Conservation (phyloP, 2,797 vertebrate genomes). For the Cryptoprocta ferox region DNA sequence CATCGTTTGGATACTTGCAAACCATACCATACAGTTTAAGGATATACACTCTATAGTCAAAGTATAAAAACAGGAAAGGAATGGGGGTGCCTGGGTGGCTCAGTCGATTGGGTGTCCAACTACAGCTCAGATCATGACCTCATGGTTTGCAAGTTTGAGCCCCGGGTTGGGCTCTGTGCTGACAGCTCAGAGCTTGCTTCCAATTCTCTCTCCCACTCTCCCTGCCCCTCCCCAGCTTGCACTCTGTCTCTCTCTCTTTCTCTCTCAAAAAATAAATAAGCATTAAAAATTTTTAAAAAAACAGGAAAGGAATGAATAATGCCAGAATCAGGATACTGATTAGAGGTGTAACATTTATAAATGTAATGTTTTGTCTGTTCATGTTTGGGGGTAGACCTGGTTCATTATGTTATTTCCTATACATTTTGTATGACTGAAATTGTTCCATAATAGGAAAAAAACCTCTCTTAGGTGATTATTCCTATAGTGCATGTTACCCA, state of each 20-base stretch:
- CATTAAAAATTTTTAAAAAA: background rate
- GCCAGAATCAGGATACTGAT: background rate
- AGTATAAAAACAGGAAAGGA: background rate
- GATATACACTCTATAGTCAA: background rate
- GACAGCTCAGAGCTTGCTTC: too few relatives aligned
- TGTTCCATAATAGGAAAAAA: background rate
- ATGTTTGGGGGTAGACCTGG: background rate
- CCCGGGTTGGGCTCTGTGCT: too few relatives aligned
- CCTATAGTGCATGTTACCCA: background rate
- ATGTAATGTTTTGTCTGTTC: background rate
- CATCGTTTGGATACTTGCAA: background rate
- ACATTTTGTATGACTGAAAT: background rate
- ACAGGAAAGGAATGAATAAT: background rate
- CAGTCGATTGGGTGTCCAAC: too few relatives aligned
- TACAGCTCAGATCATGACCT: too few relatives aligned
- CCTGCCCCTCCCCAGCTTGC: too few relatives aligned
- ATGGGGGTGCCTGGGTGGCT: too few relatives aligned
- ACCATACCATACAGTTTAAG: background rate
- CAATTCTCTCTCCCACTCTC: too few relatives aligned
- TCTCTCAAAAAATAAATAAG: too few relatives aligned
- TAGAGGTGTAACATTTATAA: background rate
- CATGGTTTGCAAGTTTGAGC: too few relatives aligned
- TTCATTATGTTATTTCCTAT: background rate
- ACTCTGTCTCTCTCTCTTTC: too few relatives aligned
- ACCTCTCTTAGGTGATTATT: background rate